phyloP scores from a whole-genome alignment of 2,113 vertebrate species.

The Callospermophilus lateralis region DNA sequence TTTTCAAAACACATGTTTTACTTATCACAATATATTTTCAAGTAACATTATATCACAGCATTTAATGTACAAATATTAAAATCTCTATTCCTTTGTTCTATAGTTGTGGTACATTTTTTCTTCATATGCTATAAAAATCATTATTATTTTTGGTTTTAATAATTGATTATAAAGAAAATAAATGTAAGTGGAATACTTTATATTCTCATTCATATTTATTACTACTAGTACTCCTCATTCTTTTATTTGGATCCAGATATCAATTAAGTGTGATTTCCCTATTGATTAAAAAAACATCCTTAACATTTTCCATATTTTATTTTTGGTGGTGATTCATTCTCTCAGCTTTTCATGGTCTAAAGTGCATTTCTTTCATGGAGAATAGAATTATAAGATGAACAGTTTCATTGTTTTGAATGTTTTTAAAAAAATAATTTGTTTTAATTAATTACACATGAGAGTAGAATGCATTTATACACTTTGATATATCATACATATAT shows the following conservation, averaged over 20 bases:
- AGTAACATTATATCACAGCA: not conserved
- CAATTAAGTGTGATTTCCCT: not conserved
- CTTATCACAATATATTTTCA: not conserved
- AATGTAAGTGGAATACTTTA: not conserved
- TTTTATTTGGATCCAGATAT: not conserved
- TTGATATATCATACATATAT: no score
- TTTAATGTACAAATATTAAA: not conserved
- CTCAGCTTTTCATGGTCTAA: not conserved
- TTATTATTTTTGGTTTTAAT: not conserved
- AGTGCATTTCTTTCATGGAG: not conserved
- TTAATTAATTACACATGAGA: no score
- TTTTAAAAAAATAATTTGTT: no score
- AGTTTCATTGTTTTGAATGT: not conserved
- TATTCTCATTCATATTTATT: not conserved
- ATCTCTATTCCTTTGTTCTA: not conserved
- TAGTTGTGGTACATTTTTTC: not conserved
- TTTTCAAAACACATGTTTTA: not conserved
- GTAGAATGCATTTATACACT: no score
- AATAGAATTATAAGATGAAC: not conserved
- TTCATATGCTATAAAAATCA: not conserved
- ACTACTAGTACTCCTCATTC: not conserved
- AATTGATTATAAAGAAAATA: not conserved
- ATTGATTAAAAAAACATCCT: not conserved
- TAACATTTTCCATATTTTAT: not conserved
- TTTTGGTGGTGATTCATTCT: not conserved